These are phyloP conservation scores for Mesoclemmys tuberculata DNA, from an alignment of 2,113 vertebrate species.

Conservation along the genomic window DNA sequence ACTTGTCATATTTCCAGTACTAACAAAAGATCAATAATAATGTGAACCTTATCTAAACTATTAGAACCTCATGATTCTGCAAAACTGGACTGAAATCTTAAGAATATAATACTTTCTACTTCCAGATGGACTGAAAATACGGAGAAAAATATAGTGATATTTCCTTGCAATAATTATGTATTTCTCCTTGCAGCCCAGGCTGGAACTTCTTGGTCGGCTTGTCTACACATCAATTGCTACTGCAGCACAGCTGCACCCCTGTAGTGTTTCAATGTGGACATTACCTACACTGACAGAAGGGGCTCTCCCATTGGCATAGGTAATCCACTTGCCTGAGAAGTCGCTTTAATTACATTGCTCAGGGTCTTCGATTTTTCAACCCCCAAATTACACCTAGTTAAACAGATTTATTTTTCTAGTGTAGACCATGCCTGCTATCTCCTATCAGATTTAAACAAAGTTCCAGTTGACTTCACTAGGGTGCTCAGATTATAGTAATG, in stretches of 20 bases:
- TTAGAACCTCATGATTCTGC: background rate
- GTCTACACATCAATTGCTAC: background rate
- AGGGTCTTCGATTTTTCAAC: too few relatives aligned
- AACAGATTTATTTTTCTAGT: background rate
- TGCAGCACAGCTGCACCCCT: background rate
- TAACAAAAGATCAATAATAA: background rate
- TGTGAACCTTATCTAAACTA: background rate
- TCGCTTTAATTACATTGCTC: background rate
- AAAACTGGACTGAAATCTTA: background rate
- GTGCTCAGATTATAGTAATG: background rate
- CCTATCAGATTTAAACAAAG: background rate
- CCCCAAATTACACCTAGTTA: background rate
- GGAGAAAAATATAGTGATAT: background rate
- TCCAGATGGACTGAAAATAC: background rate
- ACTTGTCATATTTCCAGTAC: accelerated
- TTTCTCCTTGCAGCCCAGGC: background rate
- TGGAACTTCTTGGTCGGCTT: background rate
- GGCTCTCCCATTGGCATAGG: background rate
- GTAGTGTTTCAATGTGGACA: background rate
- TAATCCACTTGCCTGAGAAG: background rate
- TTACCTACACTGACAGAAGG: background rate
- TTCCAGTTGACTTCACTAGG: background rate
- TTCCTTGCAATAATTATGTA: background rate
- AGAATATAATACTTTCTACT: background rate
- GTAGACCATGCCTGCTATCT: background rate